These are phyloP conservation scores for Sepiola atlantica DNA, from an alignment of 2,888 invertebrate genomes.

Conservation along the genomic window DNA sequence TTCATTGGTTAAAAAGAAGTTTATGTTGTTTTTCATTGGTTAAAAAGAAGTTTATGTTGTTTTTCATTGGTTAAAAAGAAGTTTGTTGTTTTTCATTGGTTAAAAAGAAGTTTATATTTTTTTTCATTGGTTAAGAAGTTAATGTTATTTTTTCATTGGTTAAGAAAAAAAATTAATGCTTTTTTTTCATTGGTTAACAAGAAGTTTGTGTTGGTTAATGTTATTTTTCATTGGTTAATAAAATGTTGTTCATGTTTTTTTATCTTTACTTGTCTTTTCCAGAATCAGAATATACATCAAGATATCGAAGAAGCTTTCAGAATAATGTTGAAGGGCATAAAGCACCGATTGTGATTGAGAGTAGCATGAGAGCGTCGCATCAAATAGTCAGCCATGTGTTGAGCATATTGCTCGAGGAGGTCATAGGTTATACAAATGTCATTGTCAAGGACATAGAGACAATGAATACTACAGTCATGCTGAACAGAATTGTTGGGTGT, in stretches of 20 bases:
- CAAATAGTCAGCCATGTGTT: conserved; percentile 73
- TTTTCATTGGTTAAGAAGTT: too few species aligned
- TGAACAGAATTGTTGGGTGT: conserved; percentile 72
- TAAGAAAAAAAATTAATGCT: too few species aligned
- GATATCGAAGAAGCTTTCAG: conserved; percentile 37
- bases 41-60: too few species aligned
- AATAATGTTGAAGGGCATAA: conserved; percentile 56
- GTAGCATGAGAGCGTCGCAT: conserved; percentile 72
- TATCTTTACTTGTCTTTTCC: neutral
- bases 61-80: too few species aligned
- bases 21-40: too few species aligned
- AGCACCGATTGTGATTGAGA: conserved; percentile 68
- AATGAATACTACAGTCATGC: conserved; percentile 68
- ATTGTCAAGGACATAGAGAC: conserved; percentile 63
- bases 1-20: too few species aligned
- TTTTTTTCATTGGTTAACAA: too few species aligned
- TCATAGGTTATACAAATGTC: conserved; percentile 74
- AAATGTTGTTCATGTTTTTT: neutral
- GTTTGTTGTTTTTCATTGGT: too few species aligned
- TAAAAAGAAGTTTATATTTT: too few species aligned
- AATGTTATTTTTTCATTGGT: too few species aligned
- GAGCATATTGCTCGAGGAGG: conserved; percentile 73
- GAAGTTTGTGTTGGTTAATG: neutral
- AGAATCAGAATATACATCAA: conserved; percentile 34
- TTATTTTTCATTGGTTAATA: neutral